Evolutionary conservation across 2,113 vertebrate species (phyloP), one percentile per base, ranked within the genome.

Genomic region (Cynocephalus volans): DNA sequence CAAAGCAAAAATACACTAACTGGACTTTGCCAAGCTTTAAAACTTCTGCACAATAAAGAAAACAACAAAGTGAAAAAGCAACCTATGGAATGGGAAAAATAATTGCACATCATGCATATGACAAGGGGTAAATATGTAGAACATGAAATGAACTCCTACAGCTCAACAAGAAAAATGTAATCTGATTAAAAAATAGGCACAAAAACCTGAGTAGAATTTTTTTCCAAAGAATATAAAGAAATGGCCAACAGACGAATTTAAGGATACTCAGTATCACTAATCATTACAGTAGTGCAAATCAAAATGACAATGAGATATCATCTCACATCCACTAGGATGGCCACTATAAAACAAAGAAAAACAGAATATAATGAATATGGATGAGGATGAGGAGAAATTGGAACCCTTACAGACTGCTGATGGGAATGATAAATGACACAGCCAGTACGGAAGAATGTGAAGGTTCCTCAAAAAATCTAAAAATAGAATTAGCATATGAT

Each of bases 1-100:
- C 28, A 75, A 85, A 92, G 5, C 9, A 97, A 75, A 97, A 80
- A 75, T 64, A 89, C 14, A 54, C 7, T 36, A 73, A 85, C 48
- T 18, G 6, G 13, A 36, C 15, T 41, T 58, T 18, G 17, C 31
- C 8, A 15, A 52, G 69, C 48, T 52, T 80, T 69, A 93, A 77
- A 62, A 48, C 4, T 24, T 58, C 11, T 72, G 18, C 17, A 94
- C 50, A 58, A 26, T 54, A 73, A 52, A 69, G 17, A 41, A 79
- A 88, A 91, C 33, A 70, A 31, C 10, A 64, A 7, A 76, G 0
- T 77, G n/a, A 65, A 96, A 72, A 90, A 15, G 5, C n/a, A 76
- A 62, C 23, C 19, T 50, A 28, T 3, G 24, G 33, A 70, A 82
- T 79, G 50, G 23, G 21, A 33, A 80, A 92, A 69, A 80, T 82